A percentile compares a stretch with the other conserved stretches of the same genome.
These are phyloP conservation scores for Goniozus legneri DNA, from an alignment of 1,140 invertebrate species.

Conservation along the genomic window DNA sequence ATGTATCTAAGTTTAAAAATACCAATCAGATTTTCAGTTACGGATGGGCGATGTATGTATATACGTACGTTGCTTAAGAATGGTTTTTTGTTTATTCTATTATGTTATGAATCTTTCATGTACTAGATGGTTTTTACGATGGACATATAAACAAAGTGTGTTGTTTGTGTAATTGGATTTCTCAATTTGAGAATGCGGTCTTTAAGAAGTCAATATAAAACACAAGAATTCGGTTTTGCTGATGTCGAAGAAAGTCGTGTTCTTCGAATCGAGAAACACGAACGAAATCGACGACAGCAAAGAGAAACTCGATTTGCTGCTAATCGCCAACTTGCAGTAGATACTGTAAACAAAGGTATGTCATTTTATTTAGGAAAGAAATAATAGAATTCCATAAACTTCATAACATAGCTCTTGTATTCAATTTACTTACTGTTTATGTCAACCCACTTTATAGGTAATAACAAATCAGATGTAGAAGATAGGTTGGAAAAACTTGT, in stretches of 20 bases:
- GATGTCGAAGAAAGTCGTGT: constrained; percentile 3
- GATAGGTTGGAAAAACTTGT: constrained; percentile 24
- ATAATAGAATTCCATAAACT: neutral
- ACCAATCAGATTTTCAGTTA: too few relatives aligned
- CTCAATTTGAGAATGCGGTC: too few relatives aligned
- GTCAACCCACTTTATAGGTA: neutral
- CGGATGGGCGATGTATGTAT: too few relatives aligned
- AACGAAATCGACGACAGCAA: constrained; percentile 3
- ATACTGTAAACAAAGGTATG: neutral
- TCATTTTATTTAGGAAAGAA: neutral
- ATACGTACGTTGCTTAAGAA: too few relatives aligned
- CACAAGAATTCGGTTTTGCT: constrained; percentile 2
- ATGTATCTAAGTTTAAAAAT: too few relatives aligned
- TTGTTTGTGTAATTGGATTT: too few relatives aligned
- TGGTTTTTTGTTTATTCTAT: too few relatives aligned
- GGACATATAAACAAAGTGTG: too few relatives aligned
- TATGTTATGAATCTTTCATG: too few relatives aligned
- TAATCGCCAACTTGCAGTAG: constrained; percentile 7
- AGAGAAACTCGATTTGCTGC: constrained; percentile 8
- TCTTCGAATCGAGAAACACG: constrained; percentile 4
- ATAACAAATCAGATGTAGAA: neutral
- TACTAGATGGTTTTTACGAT: too few relatives aligned
- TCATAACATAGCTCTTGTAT: neutral
- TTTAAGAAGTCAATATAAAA: constrained; percentile 18
- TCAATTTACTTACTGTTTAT: neutral